These are phyloP conservation scores for Lamellibrachia luymesi DNA, from an alignment of 1,140 invertebrate species.

Conservation along the genomic window DNA sequence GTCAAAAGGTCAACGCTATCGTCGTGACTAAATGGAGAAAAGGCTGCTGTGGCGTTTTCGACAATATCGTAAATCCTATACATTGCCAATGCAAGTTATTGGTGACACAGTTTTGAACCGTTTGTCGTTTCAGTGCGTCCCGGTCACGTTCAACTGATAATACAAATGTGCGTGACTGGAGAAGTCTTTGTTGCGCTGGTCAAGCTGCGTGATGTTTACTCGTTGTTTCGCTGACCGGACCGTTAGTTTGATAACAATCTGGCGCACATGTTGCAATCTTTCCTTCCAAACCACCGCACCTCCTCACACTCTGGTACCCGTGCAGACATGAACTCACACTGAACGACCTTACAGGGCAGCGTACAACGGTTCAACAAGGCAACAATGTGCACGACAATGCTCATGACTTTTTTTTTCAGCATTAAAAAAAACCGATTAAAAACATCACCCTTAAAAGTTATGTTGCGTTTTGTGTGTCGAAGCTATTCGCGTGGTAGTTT, in stretches of 20 bases:
- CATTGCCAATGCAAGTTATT: background rate
- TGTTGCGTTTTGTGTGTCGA: background rate
- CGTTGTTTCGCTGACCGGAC: background rate
- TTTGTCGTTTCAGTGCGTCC: background rate
- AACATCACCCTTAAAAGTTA: background rate
- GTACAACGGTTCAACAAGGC: background rate
- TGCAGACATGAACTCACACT: background rate
- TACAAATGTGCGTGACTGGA: background rate
- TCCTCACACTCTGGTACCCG: background rate
- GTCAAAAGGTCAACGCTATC: background rate
- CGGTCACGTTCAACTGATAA: background rate
- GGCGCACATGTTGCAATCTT: background rate
- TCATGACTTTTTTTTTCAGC: too few relatives aligned
- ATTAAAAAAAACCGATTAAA: background rate
- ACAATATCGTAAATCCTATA: too few relatives aligned
- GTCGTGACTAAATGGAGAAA: background rate
- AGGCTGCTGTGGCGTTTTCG: too few relatives aligned
- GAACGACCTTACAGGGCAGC: background rate
- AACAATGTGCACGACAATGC: background rate
- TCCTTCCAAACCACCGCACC: background rate
- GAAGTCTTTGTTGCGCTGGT: background rate
- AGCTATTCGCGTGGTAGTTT: background rate
- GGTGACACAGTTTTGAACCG: background rate
- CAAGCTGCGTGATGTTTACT: background rate
- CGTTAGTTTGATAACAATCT: background rate